Base-by-base conservation (phyloP, 2,888 invertebrate genomes). In the Phalangium opilio region DNA sequence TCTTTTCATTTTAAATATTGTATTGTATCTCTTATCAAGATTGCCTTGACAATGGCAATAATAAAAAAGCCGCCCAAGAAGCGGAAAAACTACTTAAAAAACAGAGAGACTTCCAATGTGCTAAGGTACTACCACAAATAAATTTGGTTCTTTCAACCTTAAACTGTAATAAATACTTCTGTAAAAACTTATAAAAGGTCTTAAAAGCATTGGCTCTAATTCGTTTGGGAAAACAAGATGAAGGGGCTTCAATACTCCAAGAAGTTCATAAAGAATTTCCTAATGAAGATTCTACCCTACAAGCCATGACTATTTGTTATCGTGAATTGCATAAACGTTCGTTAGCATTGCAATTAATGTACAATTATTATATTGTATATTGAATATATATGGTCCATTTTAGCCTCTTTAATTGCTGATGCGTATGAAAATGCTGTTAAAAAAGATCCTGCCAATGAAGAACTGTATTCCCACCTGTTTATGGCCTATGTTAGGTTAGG, bases 11-110 rank as follows among this genome's bases (percentile, higher is more conserved):
- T 15, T 41, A 18, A 7, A 5, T 18, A 3, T 39, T 15, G 17
- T 12, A 19, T 34, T 52, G 20, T 32, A 27, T 27, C 17, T 12
- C 7, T 32, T 36, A 39, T 49, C 17, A 14, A 52, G 93, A 95
- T 69, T 89, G 85, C 74, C 71, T 98, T 61, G 96, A 96, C 68
- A 80, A 78, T 71, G 90, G 90, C 12, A 91, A 91, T 68, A 87
- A 91, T 70, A 95, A 93, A 64, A 93, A 91, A 65, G 95, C 95
- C 1, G 72, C 96, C 40, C 90, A 95, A 67, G 95, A 96, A 70
- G 87, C 89, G 12, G 95, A 96, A 56, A 91, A 91, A 68, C 81
- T 96, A 45, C 72, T 96, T 47, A 90, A 84, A 65, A 96, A 96
- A 68, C 85, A 86, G 62, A 86, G 90, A 53, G 75, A 77, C 55